Evolutionary conservation across 2,888 invertebrate species (phyloP).

Genomic region (Petrolisthes cinctipes): DNA sequence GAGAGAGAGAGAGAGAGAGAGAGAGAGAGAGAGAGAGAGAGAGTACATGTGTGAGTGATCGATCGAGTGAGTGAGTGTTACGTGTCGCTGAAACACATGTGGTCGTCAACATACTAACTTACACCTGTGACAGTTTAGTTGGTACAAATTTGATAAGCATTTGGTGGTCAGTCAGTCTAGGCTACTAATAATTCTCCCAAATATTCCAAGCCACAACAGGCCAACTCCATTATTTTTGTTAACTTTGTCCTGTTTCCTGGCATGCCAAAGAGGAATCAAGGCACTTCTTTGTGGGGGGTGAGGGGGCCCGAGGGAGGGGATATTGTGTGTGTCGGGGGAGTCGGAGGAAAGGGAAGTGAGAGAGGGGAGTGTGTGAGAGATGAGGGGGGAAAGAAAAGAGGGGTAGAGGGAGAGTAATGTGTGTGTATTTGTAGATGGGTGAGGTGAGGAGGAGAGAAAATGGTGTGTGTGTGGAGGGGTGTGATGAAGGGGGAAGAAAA

Average conservation of each 20-base stretch:
- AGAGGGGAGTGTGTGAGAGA: background rate
- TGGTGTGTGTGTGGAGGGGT: background rate
- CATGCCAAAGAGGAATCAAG: no score
- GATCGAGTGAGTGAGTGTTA: background rate
- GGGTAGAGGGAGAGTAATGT: background rate
- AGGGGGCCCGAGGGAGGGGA: background rate
- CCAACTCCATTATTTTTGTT: no score
- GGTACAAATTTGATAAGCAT: no score
- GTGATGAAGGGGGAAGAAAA: background rate
- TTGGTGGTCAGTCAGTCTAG: no score
- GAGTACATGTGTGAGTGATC: background rate
- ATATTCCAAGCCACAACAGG: no score
- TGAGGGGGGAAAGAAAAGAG: background rate
- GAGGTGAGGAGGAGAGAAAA: background rate
- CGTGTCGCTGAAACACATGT: background rate
- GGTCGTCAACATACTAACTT: no score
- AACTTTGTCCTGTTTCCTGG: no score
- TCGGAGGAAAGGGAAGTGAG: background rate
- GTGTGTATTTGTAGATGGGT: background rate
- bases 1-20: conserved; percentile 2
- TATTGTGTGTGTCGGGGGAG: background rate
- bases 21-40: background rate
- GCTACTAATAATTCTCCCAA: no score
- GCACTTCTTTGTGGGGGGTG: background rate
- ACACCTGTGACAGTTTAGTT: no score